Conservation (phyloP, 2,797 vertebrate genomes). For the Masticophis lateralis region DNA sequence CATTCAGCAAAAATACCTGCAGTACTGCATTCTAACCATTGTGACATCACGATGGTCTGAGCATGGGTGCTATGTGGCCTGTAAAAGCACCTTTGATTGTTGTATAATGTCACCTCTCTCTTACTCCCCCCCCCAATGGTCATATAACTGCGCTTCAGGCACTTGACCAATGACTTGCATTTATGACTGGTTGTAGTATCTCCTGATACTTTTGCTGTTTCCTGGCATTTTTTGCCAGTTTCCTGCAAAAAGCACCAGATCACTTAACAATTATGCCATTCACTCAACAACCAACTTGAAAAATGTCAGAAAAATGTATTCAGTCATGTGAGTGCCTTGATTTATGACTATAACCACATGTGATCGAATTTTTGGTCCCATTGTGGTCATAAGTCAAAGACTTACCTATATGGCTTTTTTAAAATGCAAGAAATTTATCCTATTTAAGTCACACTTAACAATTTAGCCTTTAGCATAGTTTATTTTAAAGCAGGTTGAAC, state of each 20-base stretch:
- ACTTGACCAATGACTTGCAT: not conserved
- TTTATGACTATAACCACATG: not conserved
- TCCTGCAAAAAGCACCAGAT: not conserved
- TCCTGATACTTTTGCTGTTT: not conserved
- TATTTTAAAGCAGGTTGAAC: not conserved
- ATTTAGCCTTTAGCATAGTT: not conserved
- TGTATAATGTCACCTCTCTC: not conserved
- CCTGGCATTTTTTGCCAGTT: not conserved
- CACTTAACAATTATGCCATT: not conserved
- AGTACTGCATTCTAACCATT: too few relatives aligned
- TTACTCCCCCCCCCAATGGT: not conserved
- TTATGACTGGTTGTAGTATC: not conserved
- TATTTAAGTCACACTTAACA: not conserved
- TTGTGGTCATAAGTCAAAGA: not conserved
- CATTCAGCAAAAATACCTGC: too few relatives aligned
- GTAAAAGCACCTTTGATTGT: not conserved
- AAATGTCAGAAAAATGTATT: not conserved
- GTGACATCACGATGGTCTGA: not conserved
- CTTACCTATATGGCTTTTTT: not conserved
- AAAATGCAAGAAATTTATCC: not conserved
- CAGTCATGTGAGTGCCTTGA: not conserved
- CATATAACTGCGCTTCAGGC: not conserved
- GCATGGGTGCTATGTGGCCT: not conserved
- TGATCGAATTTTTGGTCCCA: not conserved
- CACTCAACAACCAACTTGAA: not conserved